Evolutionary conservation across 2,797 vertebrate species (phyloP), one percentile per base, ranked within the genome.

Genomic region (Alcedo atthis): DNA sequence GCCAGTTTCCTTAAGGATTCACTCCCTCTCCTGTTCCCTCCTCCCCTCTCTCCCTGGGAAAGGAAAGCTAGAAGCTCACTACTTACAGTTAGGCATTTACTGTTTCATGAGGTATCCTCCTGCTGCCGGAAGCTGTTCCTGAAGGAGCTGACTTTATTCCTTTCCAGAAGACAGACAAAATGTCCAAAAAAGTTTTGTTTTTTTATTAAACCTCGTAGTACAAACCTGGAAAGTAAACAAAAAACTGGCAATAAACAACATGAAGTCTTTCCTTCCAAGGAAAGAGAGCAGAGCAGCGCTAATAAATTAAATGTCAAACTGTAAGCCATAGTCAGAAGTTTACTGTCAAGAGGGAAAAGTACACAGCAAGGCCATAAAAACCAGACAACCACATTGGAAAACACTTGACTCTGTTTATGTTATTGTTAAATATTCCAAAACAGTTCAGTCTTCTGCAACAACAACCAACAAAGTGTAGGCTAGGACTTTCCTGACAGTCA

Each of bases 191-290:
- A 91, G 92, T 96, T 93, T 95, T 96, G 63, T 94, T 97, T 97
- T 99, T 99, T 99, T 99, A 99, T 99, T 99, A 99, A 99, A 99
- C 98, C 99, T 99, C 97, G 98, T 98, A 98, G 98, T 99, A 99
- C 99, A 99, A 99, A 99, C 98, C 98, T 98, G 98, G 98, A 99
- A 99, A 98, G 98, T 99, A 99, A 98, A 98, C 98, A 98, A 98
- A 98, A 98, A 98, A 99, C 98, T 98, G 98, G 98, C 98, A 99
- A 98, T 98, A 98, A 99, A 98, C 98, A 98, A 99, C 98, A 99
- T 98, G 98, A 98, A 98, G 98, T 98, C 98, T 98, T 98, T 98
- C 98, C 98, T 97, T 98, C 97, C 97, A 95, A 97, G 98, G 98
- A 98, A 98, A 98, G 98, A 97, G 98, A 98, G 98, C 98, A 98